Evolutionary conservation across 2,888 invertebrate species (phyloP).

Genomic region (Electrophaes corylata): DNA sequence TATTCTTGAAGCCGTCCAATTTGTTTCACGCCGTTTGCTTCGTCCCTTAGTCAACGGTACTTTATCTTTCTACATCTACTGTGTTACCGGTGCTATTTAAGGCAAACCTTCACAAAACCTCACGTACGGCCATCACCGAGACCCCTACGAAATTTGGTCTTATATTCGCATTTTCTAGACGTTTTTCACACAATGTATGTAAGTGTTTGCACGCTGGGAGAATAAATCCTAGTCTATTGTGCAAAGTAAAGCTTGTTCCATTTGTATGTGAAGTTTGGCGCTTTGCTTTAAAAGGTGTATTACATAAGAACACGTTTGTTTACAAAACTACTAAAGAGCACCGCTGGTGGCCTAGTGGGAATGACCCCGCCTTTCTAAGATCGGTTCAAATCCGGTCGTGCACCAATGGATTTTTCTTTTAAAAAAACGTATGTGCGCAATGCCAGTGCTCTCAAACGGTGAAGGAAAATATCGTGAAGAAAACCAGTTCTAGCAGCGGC

Average conservation of each 20-base stretch:
- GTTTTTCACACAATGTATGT: slow-evolving; percentile 30
- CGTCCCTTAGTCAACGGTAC: slow-evolving; percentile 39
- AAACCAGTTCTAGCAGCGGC: too few relatives aligned
- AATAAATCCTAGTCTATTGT: slow-evolving; percentile 27
- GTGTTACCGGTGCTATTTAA: slow-evolving; percentile 32
- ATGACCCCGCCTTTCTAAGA: too few relatives aligned
- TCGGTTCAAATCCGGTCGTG: too few relatives aligned
- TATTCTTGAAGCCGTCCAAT: slow-evolving; percentile 34
- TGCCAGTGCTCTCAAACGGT: too few relatives aligned
- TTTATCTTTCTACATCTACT: slow-evolving; percentile 34
- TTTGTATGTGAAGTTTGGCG: slow-evolving; percentile 14
- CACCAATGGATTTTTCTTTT: too few relatives aligned
- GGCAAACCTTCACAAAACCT: slow-evolving; percentile 30
- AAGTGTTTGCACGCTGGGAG: slow-evolving; percentile 22
- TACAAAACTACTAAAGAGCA: not conserved
- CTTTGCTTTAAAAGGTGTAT: slow-evolving; percentile 11
- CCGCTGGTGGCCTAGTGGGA: too few relatives aligned
- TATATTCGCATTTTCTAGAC: slow-evolving; percentile 26
- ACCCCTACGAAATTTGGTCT: slow-evolving; percentile 22
- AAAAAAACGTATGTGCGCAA: too few relatives aligned
- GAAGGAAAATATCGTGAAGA: too few relatives aligned
- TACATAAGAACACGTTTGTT: not conserved
- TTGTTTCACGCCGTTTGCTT: slow-evolving; percentile 37
- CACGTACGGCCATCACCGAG: slow-evolving; percentile 35
- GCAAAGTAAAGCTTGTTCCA: slow-evolving; percentile 17